Evolutionary conservation across 2,113 vertebrate species (phyloP), one percentile per base, ranked within the genome.

Genomic region (Cochlearius cochlearius): DNA sequence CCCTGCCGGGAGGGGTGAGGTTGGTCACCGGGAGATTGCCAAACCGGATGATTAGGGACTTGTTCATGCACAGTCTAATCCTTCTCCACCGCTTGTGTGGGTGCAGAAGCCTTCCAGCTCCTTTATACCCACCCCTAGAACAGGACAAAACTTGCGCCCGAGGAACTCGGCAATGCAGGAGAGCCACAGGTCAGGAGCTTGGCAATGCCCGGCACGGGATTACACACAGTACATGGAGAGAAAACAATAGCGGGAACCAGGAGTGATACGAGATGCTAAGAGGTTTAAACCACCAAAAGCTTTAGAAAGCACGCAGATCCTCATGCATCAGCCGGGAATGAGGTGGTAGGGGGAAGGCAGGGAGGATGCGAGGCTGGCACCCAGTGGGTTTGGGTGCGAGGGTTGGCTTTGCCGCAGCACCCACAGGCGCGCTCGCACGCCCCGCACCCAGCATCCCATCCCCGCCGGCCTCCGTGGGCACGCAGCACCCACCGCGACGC

Each of bases 31-130:
- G 27, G 62, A 77, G 74, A 83, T 88, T 97, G 89, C 95, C 77
- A 94, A 97, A 94, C 60, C 1, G 4, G 63, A 41, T 13, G 72
- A 92, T 94, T 52, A 85, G 81, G 38, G 71, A 95, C 94, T 96
- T 97, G 96, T 97, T 91, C 93, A 8, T 92, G 81, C 94, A 94
- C 2, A 3, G 96, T 59, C 84, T 96, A 94, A 95, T 91, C 78
- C 84, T 91, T 82, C 66, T 56, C 59, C 52, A 6, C 80, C 7
- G 58, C 83, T 63, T 87, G 81, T 96, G 93, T 95, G 87, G 93
- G 94, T 94, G 93, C 93, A 86, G 67, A 45, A 94, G 56, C 92
- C 69, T 95, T 85, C 60, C 91, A 94, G 76, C 73, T 95, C 60
- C 84, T 90, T 58, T 55, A 66, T 62, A 94, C 13, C 84, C 73